phyloP scores from a whole-genome alignment of 2,888 invertebrate genomes.

The Limnephilus rhombicus region DNA sequence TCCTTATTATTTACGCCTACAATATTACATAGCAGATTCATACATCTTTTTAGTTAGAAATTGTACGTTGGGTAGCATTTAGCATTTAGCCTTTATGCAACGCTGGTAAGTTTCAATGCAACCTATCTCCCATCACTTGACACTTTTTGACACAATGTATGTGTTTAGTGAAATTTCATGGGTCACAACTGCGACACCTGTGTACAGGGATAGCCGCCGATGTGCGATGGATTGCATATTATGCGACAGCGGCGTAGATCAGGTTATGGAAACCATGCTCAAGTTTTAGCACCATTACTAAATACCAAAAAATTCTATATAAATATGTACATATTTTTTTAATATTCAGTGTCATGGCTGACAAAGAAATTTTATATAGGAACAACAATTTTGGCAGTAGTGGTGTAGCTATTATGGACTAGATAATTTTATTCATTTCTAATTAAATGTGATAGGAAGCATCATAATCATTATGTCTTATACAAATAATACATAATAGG shows the following conservation, averaged over 20 bases:
- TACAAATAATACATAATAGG: neutral
- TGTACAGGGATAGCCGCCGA: no score
- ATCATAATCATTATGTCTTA: neutral
- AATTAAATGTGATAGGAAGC: neutral
- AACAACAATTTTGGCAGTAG: neutral
- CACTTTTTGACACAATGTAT: no score
- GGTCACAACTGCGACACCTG: no score
- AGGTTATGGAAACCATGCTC: neutral
- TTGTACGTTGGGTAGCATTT: neutral
- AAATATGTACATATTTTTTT: neutral
- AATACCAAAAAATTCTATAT: neutral
- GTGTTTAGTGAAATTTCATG: no score
- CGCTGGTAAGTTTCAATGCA: no score
- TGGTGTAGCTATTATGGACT: neutral
- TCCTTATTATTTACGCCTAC: neutral
- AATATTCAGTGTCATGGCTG: neutral
- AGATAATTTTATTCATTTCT: neutral
- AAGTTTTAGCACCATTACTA: neutral
- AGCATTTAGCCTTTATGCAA: neutral
- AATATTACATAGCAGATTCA: neutral
- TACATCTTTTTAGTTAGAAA: neutral
- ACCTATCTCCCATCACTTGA: no score
- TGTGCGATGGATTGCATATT: no score
- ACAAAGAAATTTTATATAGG: neutral
- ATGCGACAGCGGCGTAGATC: no score